Evolutionary conservation across 2,888 invertebrate genomes (phyloP).

Genomic region (Cheilosia scutellata): DNA sequence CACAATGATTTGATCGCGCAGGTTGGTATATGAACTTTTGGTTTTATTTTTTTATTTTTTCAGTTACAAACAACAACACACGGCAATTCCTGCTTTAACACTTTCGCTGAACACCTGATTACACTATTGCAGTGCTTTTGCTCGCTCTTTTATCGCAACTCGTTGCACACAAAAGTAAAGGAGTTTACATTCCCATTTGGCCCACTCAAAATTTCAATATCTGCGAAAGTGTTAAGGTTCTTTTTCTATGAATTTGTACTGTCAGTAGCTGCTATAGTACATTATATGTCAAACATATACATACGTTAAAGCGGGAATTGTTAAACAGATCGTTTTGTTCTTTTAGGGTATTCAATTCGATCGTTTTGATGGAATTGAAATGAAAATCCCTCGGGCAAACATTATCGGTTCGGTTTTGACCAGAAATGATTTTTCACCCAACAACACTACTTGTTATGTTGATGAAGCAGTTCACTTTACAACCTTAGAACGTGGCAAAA

Average conservation of each 20-base stretch:
- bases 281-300: constrained; percentile 10
- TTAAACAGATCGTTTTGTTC: constrained; percentile 65
- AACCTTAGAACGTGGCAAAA: constrained; percentile 80
- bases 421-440: constrained; percentile 78
- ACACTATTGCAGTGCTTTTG: constrained; percentile 15
- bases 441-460: constrained; percentile 79
- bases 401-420: constrained; percentile 76
- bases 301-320: constrained; percentile 68
- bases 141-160: constrained; percentile 12
- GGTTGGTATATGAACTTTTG: constrained; percentile 28
- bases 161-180: background rate
- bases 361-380: constrained; percentile 78
- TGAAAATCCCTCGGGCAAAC: constrained; percentile 78
- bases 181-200: constrained; percentile 6
- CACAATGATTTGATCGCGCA: constrained; percentile 60
- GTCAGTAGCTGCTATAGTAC: constrained; percentile 44
- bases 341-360: constrained; percentile 78
- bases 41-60: too few relatives aligned
- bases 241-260: constrained; percentile 27
- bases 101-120: constrained; percentile 36
- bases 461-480: constrained; percentile 80
- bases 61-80: constrained; percentile 6
- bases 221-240: constrained; percentile 58
- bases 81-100: constrained; percentile 74
- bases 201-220: constrained; percentile 4